Evolutionary conservation across 2,888 invertebrate genomes (phyloP), one percentile per base, ranked within the genome.

Genomic region (Rugalucina vietnamica): DNA sequence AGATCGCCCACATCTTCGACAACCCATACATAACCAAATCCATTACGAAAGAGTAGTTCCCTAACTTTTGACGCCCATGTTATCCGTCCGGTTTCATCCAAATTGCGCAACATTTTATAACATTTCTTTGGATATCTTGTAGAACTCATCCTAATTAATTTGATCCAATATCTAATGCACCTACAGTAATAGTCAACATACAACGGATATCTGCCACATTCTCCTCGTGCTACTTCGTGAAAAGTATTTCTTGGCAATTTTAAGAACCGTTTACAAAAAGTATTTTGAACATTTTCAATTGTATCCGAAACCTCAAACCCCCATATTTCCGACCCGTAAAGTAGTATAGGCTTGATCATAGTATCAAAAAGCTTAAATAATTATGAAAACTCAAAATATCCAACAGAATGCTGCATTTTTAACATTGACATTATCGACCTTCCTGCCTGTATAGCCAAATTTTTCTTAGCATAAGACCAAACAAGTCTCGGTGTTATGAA

Each of bases 211-310:
- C 60, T 60, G 5, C 60, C 60, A 60, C 60, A 60, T 4, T 60
- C 60, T 29, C 24, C 60, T 29, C 60, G 4, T 18, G 29, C 60
- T 12, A 60, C 5, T 27, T 2, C 60, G 29, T 60, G 29, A 8
- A 60, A 60, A 29, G 60, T 60, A 5, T 60, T 4, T 27, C 1
- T 18, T 24, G 60, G 60, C 29, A 60, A 60, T 54, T 54, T 43
- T 43, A 4, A 29, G 29, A 27, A 60, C 29, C 29, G 27, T 60
- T 60, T 60, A 60, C 60, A 60, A 60, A 60, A 60, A 2, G 27
- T 24, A 27, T 60, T 21, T 60, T 60, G 60, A 60, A 60, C 60
- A 60, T 60, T 60, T 60, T 60, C 60, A 27, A 60, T 60, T 12
- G 4, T 60, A 27, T 60, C 60, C 5, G 60, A 60, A 10, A 4